These are phyloP conservation scores for Deroplatys truncata DNA, from an alignment of 2,888 invertebrate species.

Conservation along the genomic window DNA sequence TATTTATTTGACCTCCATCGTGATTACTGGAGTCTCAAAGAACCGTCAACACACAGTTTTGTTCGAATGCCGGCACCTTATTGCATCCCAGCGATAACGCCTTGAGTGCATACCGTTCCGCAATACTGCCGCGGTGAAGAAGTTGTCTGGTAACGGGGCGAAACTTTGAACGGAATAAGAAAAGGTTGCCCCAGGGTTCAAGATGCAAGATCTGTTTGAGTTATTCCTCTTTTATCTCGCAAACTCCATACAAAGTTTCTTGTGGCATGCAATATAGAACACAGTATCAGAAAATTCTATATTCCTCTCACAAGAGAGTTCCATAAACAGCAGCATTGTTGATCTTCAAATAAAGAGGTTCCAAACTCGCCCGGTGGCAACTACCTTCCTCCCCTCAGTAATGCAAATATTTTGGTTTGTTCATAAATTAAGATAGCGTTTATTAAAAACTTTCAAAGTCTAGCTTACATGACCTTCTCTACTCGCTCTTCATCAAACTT, in stretches of 20 bases:
- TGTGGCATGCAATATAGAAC: background rate
- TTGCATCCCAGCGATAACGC: no score
- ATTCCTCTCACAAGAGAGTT: background rate
- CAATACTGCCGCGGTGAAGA: background rate
- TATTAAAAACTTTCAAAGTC: no score
- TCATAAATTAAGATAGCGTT: no score
- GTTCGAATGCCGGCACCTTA: no score
- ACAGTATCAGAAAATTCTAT: background rate
- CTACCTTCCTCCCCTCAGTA: no score
- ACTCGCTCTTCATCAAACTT: no score
- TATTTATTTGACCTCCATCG: no score
- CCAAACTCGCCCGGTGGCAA: no score
- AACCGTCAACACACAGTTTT: no score
- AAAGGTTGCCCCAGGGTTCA: background rate
- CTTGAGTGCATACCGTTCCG: background rate
- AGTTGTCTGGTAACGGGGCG: background rate
- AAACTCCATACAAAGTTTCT: background rate
- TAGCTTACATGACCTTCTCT: no score
- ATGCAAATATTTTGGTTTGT: no score
- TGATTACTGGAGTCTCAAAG: no score
- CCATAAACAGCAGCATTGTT: background rate
- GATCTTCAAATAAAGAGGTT: background rate
- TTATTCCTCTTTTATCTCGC: background rate
- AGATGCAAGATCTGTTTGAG: background rate
- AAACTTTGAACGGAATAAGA: background rate